Evolutionary conservation across 1,140 invertebrate species (phyloP).

Genomic region (Drosophila sproati): DNA sequence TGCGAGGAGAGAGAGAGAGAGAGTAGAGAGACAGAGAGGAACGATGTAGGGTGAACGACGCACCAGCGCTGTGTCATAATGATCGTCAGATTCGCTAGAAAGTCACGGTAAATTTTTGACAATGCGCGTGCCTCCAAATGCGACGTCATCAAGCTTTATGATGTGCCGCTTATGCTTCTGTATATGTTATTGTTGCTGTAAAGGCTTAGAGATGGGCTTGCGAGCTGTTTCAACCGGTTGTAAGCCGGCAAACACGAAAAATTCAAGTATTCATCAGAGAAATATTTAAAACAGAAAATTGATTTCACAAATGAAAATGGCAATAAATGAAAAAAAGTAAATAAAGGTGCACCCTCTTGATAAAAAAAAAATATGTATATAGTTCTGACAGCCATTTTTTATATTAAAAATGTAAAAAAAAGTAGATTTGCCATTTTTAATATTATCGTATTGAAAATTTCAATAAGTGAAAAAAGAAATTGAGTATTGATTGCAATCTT

Average conservation of each 20-base stretch:
- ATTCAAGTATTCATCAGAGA: background rate
- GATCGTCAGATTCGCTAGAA: conserved; percentile 31
- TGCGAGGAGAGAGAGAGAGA: background rate
- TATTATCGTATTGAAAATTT: too few species aligned
- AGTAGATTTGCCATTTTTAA: too few species aligned
- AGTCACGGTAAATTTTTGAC: conserved; percentile 17
- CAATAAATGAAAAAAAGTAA: too few species aligned
- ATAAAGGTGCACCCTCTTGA: too few species aligned
- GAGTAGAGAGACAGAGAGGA: background rate
- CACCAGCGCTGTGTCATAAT: conserved; percentile 20
- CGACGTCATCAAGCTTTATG: conserved; percentile 24
- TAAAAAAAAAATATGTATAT: too few species aligned
- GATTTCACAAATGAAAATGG: too few species aligned
- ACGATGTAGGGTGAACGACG: background rate
- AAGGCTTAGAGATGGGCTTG: background rate
- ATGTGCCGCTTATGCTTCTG: conserved; percentile 16
- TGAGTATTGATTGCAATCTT: too few species aligned
- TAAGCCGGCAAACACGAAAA: background rate
- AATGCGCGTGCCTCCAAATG: conserved; percentile 34
- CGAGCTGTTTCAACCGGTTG: background rate
- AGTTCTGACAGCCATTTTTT: too few species aligned
- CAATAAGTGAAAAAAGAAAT: too few species aligned
- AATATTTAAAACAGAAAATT: too few species aligned
- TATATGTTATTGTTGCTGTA: conserved; percentile 1
- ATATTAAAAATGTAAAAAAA: too few species aligned